phyloP scores from a whole-genome alignment of 2,113 vertebrate genomes.

The Cyprinodon tularosa region DNA sequence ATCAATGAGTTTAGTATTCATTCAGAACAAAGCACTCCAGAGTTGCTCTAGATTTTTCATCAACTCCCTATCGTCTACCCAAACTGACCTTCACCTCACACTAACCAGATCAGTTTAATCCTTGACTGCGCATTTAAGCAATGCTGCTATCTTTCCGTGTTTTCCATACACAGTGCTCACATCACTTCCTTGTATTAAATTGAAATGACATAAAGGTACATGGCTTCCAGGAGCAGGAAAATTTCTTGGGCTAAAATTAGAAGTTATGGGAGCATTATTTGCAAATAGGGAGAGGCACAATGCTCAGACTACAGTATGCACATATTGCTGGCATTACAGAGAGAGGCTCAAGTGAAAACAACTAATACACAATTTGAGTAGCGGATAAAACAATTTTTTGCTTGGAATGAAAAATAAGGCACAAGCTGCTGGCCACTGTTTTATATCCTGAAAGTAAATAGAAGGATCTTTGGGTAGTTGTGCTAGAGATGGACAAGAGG shows the following conservation, averaged over 20 bases:
- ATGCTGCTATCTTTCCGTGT: neutral
- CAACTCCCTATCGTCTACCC: neutral
- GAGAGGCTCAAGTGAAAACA: neutral
- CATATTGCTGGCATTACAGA: conserved; percentile 28
- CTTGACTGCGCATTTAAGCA: conserved; percentile 8
- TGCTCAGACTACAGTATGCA: conserved; percentile 22
- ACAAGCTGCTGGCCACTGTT: neutral
- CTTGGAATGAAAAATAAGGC: conserved; percentile 25
- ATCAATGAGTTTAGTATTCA: neutral
- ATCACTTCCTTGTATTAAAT: neutral
- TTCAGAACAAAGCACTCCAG: neutral
- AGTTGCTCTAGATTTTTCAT: neutral
- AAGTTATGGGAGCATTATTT: conserved; percentile 10
- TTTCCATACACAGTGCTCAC: neutral
- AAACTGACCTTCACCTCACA: neutral
- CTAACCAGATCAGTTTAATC: neutral
- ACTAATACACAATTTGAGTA: conserved; percentile 21
- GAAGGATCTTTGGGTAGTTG: neutral
- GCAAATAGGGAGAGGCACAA: conserved; percentile 45
- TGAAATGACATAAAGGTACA: conserved; percentile 36
- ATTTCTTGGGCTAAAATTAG: conserved; percentile 48
- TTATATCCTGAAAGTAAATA: neutral
- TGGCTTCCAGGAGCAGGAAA: conserved; percentile 33
- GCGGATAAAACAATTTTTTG: conserved; percentile 39
- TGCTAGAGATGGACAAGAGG: neutral